Evolutionary conservation across 2,797 vertebrate genomes (phyloP).

Genomic region (Coccyzus lansbergi): DNA sequence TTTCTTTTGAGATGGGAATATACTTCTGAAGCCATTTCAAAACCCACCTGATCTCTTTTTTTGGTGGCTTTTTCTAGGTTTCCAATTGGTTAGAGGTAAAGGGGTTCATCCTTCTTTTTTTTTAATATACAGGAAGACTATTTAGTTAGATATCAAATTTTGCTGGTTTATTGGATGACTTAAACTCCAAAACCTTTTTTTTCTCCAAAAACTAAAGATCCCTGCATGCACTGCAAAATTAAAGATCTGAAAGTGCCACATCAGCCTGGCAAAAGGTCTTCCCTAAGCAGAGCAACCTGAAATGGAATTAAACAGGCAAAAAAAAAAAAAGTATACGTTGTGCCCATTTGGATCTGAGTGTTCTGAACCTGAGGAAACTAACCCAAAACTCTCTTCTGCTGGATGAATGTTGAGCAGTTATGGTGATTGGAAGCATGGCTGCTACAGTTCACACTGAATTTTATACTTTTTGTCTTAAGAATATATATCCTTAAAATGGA

Average conservation of each 20-base stretch:
- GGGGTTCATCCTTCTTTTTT: neutral
- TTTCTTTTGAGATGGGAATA: neutral
- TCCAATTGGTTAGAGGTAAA: neutral
- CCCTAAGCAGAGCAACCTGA: neutral
- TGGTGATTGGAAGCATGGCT: neutral
- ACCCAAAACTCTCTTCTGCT: neutral
- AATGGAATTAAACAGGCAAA: neutral
- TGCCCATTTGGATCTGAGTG: neutral
- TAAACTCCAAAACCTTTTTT: neutral
- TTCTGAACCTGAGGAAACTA: neutral
- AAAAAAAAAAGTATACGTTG: neutral
- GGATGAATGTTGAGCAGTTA: neutral
- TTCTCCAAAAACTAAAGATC: neutral
- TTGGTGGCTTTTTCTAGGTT: neutral
- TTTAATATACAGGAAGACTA: neutral
- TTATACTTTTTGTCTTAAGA: neutral
- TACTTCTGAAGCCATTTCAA: neutral
- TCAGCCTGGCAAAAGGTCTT: neutral
- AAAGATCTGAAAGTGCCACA: neutral
- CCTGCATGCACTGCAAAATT: neutral
- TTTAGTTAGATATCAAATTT: neutral
- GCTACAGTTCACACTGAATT: neutral
- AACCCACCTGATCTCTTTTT: neutral
- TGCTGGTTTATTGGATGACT: neutral
- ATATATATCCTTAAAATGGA: neutral